These are phyloP conservation scores for Pontoporia blainvillei DNA, from an alignment of 2,113 vertebrate genomes.

Conservation along the genomic window DNA sequence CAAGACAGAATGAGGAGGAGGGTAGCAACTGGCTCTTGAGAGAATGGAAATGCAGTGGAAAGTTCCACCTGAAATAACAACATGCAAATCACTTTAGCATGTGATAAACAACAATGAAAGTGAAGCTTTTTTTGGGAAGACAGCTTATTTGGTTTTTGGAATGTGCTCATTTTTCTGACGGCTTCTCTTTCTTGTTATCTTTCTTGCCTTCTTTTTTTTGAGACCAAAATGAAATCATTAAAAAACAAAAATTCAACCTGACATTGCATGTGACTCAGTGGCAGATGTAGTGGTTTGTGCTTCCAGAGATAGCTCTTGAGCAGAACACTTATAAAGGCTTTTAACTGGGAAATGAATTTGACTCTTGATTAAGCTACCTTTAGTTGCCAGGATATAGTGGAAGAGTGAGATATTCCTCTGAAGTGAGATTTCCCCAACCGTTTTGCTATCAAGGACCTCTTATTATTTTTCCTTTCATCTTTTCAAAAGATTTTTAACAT, in stretches of 20 bases:
- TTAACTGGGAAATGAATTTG: slow-evolving; percentile 52
- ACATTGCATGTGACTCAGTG: slow-evolving; percentile 47
- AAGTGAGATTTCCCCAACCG: neutral
- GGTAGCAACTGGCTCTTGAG: neutral
- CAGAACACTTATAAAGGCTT: slow-evolving; percentile 48
- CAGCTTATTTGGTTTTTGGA: slow-evolving; percentile 66
- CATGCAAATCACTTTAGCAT: slow-evolving; percentile 31
- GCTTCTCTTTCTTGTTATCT: slow-evolving; percentile 60
- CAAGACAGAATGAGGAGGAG: neutral
- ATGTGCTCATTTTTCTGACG: slow-evolving; percentile 61
- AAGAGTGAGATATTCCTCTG: slow-evolving; percentile 21
- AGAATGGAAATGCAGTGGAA: slow-evolving; percentile 46
- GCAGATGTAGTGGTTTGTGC: slow-evolving; percentile 51
- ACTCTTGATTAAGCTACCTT: neutral
- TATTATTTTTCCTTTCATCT: neutral
- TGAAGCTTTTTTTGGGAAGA: slow-evolving; percentile 36
- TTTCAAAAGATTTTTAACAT: neutral
- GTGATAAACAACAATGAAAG: slow-evolving; percentile 63
- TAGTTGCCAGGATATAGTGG: neutral
- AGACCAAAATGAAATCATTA: slow-evolving; percentile 69
- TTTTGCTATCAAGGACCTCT: neutral
- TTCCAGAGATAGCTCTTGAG: slow-evolving; percentile 48
- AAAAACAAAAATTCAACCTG: slow-evolving; percentile 65
- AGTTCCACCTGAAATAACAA: slow-evolving; percentile 76
- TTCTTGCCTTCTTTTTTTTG: slow-evolving; percentile 37